Evolutionary conservation across 53 echinoderm and acorn worm genomes (phyloP), one percentile per base, ranked within the genome.

Genomic region (Paracentrotus lividus): DNA sequence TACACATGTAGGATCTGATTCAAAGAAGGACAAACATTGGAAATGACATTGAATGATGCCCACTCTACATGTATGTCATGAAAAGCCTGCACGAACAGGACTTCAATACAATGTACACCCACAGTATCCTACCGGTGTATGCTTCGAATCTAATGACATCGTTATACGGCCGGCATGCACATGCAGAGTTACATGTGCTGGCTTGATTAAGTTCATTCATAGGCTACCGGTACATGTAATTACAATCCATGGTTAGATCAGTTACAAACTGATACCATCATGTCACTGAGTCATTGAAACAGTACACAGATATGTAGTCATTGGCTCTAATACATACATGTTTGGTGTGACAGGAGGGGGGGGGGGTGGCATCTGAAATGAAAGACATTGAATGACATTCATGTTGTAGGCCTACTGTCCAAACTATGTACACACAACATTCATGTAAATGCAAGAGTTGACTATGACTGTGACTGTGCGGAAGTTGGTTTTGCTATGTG

Each of bases 341-440:
- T 61, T 15, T 54, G 8, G 27, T 26, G 5, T 64, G 6, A 61
- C 20, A 20, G 34, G 36, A 16, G 18, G 36, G 72, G 36, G 12
- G 38, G 40, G 40, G 32, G 18, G 18, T 16, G 16, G 40, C 0
- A n/a, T n/a, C n/a, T 9, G 69, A 72, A 6, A 40, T 72, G 72
- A 40, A 72, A 72, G 21, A 72, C 72, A 40, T 4, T 32, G 32
- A 18, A 72, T 72, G 72, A 13, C 38, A 38, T 72, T 40, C 5
- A 40, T 40, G 5, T 38, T 8, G 72, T 9, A 40, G 20, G 2
- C 12, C 14, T 26, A n/a, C 32, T 72, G 72, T n/a, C 32, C 72
- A 72, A 72, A 72, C 40, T 40, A 72, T n/a, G n/a, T n/a, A n/a
- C n/a, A n/a, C n/a, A n/a, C n/a, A 40, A 72, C 72, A 67, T 72